These are phyloP conservation scores for Parnassius glacialis DNA, from an alignment of 2,888 invertebrate species.

Conservation along the genomic window DNA sequence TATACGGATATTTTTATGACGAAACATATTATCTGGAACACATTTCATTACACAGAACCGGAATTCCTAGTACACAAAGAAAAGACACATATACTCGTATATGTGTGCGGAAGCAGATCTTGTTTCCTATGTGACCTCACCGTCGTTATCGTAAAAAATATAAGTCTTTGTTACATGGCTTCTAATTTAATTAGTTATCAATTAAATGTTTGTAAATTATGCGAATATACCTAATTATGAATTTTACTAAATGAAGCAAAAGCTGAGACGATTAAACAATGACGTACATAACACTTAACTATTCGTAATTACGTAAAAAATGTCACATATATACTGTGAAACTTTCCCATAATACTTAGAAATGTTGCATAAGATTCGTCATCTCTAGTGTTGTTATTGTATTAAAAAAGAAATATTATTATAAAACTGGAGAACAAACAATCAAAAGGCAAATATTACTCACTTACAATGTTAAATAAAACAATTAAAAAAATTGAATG, in stretches of 20 bases:
- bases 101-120: constrained; percentile 14
- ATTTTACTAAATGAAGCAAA: background rate
- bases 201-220: background rate
- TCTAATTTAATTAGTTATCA: constrained; percentile 7
- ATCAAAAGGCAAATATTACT: no score
- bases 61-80: no score
- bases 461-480: no score
- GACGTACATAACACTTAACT: constrained; percentile 29
- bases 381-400: constrained; percentile 1
- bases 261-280: constrained; percentile 11
- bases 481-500: no score
- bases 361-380: constrained; percentile 9
- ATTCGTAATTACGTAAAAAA: constrained; percentile 37
- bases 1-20: no score
- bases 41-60: no score
- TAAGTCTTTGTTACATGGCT: constrained; percentile 5
- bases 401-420: background rate
- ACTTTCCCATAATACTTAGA: constrained; percentile 44
- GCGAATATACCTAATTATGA: background rate
- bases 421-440: no score
- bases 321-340: constrained; percentile 31
- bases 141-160: constrained; percentile 12
- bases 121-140: constrained; percentile 20
- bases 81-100: no score
- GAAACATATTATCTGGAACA: no score